Evolutionary conservation across 2,888 invertebrate genomes (phyloP), one percentile per base, ranked within the genome.

Genomic region (Cheilosia vernalis): DNA sequence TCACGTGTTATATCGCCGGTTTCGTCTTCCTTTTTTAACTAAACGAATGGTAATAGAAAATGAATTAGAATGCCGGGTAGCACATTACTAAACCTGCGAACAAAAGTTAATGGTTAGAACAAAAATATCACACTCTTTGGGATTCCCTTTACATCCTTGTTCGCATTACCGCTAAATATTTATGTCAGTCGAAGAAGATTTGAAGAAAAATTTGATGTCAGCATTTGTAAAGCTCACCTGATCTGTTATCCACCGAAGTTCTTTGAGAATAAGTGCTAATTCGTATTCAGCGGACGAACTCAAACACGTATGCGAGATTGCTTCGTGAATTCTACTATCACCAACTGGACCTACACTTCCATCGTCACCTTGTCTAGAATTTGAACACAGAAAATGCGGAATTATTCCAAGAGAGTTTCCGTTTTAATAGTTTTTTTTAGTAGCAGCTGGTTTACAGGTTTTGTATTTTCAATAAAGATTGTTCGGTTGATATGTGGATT

Each of bases 1-100:
- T 98, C 98, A 93, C 97, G 96, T 93, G 98, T 96, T 92, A 98
- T 94, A 93, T 97, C 98, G 92, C 96, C 95, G 90, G 97, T 96
- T 93, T 97, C 97, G 93, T 99, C 98, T 92, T 98, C 98, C 92
- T 96, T 96, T 93, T 97, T 96, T 90, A 96, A 94, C 93, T 96
- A 96, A 33, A 92, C 92, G 88, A 80, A 77, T 15, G 51, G 24
- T 69, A 67, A 55, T 60, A 17, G 19, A 10, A 42, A 49, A 30
- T 40, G 27, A 13, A 40, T 27, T 19, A 17, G 56, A 37, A 66
- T 53, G 49, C 10, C 17, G 2, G 7, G 4, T 1, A 19, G 7
- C 4, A 47, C 9, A 19, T 44, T 17, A 44, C 9, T 17, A 17
- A 47, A 4, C 2, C 5, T 17, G 1, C 17, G n/a, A 19, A 17